phyloP scores from a whole-genome alignment of 2,797 vertebrate species.

The Spatula versicolor region DNA sequence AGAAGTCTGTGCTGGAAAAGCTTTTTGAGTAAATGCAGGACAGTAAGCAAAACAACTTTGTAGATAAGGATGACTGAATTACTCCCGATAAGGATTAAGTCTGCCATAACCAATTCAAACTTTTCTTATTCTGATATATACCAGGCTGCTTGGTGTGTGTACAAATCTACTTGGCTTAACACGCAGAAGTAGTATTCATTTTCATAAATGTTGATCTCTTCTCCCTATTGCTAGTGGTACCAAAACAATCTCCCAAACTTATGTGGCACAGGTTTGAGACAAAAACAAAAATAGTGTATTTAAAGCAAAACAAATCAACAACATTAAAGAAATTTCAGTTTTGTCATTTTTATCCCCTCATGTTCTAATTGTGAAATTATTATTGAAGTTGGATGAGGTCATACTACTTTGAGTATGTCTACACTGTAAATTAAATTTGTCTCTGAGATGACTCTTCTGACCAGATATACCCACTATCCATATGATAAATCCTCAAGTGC shows the following conservation, averaged over 20 bases:
- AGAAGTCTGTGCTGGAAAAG: slow-evolving; percentile 29
- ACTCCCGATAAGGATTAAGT: slow-evolving; percentile 67
- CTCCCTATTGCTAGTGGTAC: neutral
- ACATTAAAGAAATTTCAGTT: neutral
- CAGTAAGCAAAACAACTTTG: slow-evolving; percentile 55
- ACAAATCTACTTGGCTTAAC: slow-evolving; percentile 6
- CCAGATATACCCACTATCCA: neutral
- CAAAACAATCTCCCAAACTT: neutral
- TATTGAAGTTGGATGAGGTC: slow-evolving; percentile 55
- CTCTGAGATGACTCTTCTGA: slow-evolving; percentile 21
- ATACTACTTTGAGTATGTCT: slow-evolving; percentile 34
- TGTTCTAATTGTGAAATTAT: slow-evolving; percentile 34
- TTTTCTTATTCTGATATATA: slow-evolving; percentile 60
- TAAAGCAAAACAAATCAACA: neutral
- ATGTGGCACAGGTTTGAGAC: neutral
- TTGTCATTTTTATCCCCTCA: neutral
- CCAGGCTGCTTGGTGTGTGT: slow-evolving; percentile 60
- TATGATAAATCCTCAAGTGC: slow-evolving; percentile 30
- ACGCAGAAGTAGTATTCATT: slow-evolving; percentile 7
- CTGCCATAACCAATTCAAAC: slow-evolving; percentile 77
- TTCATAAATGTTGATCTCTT: neutral
- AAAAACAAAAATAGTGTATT: neutral
- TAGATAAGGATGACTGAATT: slow-evolving; percentile 60
- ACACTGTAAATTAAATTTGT: slow-evolving; percentile 53
- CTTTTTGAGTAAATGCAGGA: slow-evolving; percentile 71